Evolutionary conservation across 2,797 vertebrate species (phyloP), one percentile per base, ranked within the genome.

Genomic region (Phrynocephalus guinanensis): DNA sequence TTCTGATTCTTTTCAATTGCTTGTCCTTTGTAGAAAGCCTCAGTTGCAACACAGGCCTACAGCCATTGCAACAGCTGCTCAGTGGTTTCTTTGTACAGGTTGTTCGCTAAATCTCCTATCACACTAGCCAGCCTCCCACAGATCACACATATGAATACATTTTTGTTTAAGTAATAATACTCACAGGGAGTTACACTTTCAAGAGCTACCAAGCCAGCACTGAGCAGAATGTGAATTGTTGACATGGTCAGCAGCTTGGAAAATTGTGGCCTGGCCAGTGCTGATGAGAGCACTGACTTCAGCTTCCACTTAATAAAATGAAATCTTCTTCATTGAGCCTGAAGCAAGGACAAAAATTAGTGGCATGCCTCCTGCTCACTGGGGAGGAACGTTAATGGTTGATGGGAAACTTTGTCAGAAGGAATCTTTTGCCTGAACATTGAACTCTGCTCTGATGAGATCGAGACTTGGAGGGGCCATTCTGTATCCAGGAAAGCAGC

Each of bases 381-480:
- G 26, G 68, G 68, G 26, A n/a, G 73, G 56, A 30, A 28, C 63
- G 24, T 30, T 44, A 24, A 48, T 73, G 70, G 9, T 52, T 44
- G 68, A 72, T 22, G 24, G 20, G 33, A 26, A 33, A 4, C 38
- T 66, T 83, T 28, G 30, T 15, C 60, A 38, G 28, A 84, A 84
- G 56, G 38, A 66, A 79, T 80, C 13, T 73, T 88, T 20, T 81
- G 4, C 56, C 44, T 88, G 68, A 81, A 73, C 18, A 67, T 56
- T 75, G 66, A 85, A 76, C 18, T 18, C 68, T 52, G 3, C 30
- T 60, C 67, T 28, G 22, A 24, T n/a, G 33, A 28, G 28, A 1
- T 20, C 20, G 33, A 56, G 24, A 44, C 26, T 80, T 60, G 68
- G 86, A 87, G 66, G 38, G 79, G 66, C 20, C 26, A 20, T 81